Conservation (phyloP, 2,113 vertebrate genomes). For the Pelecanoides urinatrix region DNA sequence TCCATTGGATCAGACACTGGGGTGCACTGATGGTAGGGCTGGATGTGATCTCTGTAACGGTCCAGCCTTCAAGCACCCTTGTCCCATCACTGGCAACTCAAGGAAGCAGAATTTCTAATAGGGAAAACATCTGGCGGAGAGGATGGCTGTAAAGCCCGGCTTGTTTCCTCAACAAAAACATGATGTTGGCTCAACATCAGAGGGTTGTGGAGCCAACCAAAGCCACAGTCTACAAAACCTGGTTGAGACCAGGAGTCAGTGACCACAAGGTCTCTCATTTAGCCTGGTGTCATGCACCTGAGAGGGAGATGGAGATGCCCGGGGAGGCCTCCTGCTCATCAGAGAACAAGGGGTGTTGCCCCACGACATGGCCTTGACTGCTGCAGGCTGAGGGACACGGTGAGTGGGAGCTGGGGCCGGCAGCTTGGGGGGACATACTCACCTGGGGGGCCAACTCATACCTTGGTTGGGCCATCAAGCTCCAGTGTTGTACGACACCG, state of each 20-base stretch:
- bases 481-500: accelerated
- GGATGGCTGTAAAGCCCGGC: background rate
- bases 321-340: too few relatives aligned
- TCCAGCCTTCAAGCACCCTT: background rate
- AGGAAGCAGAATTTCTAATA: background rate
- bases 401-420: accelerated
- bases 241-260: background rate
- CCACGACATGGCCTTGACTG: background rate
- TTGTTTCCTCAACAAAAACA: background rate
- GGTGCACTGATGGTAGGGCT: background rate
- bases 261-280: background rate
- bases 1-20: background rate
- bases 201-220: background rate
- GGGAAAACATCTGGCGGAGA: background rate
- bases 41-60: background rate
- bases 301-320: background rate
- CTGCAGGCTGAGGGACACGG: background rate
- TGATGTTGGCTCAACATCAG: background rate
- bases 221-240: background rate
- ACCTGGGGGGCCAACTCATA: too few relatives aligned
- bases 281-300: accelerated
- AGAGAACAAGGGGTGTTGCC: background rate
- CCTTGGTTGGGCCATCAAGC: background rate
- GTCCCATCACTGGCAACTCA: background rate
- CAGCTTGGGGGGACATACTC: too few relatives aligned